These are phyloP conservation scores for Mustelus asterias DNA, from an alignment of 2,113 vertebrate genomes.

Conservation along the genomic window DNA sequence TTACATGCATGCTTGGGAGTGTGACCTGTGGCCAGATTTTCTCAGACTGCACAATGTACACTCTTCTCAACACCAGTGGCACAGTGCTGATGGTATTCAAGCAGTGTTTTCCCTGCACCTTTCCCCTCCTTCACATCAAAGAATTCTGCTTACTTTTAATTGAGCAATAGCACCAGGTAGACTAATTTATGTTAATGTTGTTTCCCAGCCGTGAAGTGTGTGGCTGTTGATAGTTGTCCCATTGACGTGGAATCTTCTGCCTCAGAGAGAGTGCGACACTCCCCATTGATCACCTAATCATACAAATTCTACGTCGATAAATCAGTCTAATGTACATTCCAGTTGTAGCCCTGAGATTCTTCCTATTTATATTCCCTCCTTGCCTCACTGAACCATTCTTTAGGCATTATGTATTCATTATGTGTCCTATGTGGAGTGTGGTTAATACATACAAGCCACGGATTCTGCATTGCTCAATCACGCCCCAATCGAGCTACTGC, in stretches of 20 bases:
- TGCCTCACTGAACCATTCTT: conserved; percentile 54
- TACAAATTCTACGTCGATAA: conserved; percentile 62
- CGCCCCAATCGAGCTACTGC: conserved; percentile 63
- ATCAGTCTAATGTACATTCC: conserved; percentile 49
- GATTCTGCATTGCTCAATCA: conserved; percentile 81
- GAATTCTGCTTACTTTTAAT: neutral
- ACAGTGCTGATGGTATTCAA: neutral
- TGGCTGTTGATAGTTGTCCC: neutral
- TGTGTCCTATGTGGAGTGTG: conserved; percentile 57
- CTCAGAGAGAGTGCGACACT: conserved; percentile 47
- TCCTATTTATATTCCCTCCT: conserved; percentile 51
- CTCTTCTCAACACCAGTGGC: neutral
- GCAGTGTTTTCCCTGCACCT: neutral
- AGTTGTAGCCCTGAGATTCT: conserved; percentile 57
- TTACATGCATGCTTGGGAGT: neutral
- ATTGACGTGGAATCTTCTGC: conserved; percentile 39
- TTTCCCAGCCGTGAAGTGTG: neutral
- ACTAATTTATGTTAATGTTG: neutral
- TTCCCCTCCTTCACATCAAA: neutral
- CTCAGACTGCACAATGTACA: neutral
- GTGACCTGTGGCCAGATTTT: neutral
- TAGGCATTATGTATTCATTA: conserved; percentile 73
- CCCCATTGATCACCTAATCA: conserved; percentile 70
- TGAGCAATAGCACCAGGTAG: neutral
- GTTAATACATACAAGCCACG: conserved; percentile 42